Evolutionary conservation across 1,140 invertebrate genomes (phyloP), one percentile per base, ranked within the genome.

Genomic region (Drosophila pruinosa): DNA sequence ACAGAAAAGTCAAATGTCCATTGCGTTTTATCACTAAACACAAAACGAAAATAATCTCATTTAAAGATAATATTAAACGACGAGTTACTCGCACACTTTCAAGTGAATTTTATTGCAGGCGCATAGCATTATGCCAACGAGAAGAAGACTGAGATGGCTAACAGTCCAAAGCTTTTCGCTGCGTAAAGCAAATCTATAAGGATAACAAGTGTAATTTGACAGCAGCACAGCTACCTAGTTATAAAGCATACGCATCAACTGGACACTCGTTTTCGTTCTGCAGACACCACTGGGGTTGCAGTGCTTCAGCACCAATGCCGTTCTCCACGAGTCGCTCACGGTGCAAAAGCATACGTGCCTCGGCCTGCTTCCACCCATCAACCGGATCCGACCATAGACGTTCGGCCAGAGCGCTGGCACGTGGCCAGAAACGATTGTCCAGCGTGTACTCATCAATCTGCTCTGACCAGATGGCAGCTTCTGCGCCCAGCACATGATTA

Each of bases 401-500:
- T 92, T 97, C 96, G 1, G 95, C 96, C 72, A 97, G 89, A 0
- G 96, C 96, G 36, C 96, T 95, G 0, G 94, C 93, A 62, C 96
- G 92, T 2, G 96, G 96, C 96, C 96, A 97, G 52, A 96, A 91
- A 58, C 95, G 93, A 14, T 92, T 92, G 86, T 96, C 95, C 17
- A 95, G 79, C 0, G 94, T 93, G 0, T 92, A 80, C 43, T 93
- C 92, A 85, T 96, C 95, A 0, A 93, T 93, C 90, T 97, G 96
- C 90, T 97, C 96, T 0, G 95, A 94, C 96, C 96, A 97, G 53
- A 97, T 91, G 3, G 96, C 93, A 1, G 95, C 95, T 89, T 97
- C 96, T 0, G 93, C 94, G 12, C 97, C 97, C 92, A 94, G 81
- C 48, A 95, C 92, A 57, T 93, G 92, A 65, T 94, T 69, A 2